Evolutionary conservation across 92 coral and sea anemone species (phyloP).

Genomic region (Diadumene lineata): DNA sequence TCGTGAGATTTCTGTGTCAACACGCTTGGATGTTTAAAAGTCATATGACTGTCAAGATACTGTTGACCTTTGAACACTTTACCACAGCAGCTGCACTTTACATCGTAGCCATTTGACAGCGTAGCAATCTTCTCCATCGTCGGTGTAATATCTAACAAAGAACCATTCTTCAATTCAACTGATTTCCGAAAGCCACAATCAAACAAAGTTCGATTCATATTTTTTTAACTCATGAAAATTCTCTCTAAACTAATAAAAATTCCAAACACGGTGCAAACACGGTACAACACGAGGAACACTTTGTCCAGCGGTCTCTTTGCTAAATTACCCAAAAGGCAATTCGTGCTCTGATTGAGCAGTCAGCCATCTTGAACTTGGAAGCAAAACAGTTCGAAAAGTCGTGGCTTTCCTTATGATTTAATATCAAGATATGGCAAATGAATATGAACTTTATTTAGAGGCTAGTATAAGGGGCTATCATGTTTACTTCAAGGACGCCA

Average conservation of each 20-base stretch:
- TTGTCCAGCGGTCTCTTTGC: not conserved
- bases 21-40: slow-evolving; percentile 36
- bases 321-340: slow-evolving; percentile 2
- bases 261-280: not conserved
- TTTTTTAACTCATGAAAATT: not conserved
- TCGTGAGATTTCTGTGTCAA: slow-evolving; percentile 12
- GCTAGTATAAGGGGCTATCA: slow-evolving; percentile 46
- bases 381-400: no score
- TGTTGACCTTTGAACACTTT: slow-evolving; percentile 29
- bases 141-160: slow-evolving; percentile 41
- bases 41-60: slow-evolving; percentile 49
- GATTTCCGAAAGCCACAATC: slow-evolving; percentile 52
- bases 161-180: slow-evolving; percentile 47
- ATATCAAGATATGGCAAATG: slow-evolving; percentile 17
- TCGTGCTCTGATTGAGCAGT: not conserved
- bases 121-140: slow-evolving; percentile 43
- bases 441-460: slow-evolving; percentile 45
- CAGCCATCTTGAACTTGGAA: no score
- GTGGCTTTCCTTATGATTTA: not conserved
- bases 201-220: slow-evolving; percentile 65
- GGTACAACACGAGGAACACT: slow-evolving; percentile 46
- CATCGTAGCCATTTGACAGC: slow-evolving; percentile 30
- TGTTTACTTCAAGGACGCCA: slow-evolving; percentile 42
- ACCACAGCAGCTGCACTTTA: slow-evolving; percentile 39
- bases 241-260: not conserved